Evolutionary conservation across 37 sponge, comb jelly and placozoan species (phyloP), one percentile per base, ranked within the genome.

Genomic region (Eunapius fragilis): DNA sequence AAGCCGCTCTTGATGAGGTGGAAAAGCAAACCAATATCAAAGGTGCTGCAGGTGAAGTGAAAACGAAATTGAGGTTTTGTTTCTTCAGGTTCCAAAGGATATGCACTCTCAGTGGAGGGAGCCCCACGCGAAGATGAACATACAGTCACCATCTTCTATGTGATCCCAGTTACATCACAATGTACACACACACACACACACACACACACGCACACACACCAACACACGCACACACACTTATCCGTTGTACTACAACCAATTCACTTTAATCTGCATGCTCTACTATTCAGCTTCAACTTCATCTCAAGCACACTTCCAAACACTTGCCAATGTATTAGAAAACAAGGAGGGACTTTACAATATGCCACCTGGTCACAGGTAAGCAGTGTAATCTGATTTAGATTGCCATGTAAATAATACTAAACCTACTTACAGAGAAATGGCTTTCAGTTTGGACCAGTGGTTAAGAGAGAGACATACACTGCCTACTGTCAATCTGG

Each of bases 401-500:
- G 33, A 19, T 13, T 81, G 26, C 14, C 3, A 9, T 2, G 25
- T 12, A 38, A 11, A 34, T 37, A 1, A 80, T 69, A 13, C 81
- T 25, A 6, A 12, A 67, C n/a, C n/a, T 80, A 11, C 47, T 37
- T 80, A 17, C 84, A 94, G 95, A 30, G 85, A 88, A 22, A 86
- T 94, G 79, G 26, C 92, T 2, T 74, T 68, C 68, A 25, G n/a
- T 3, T 25, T 94, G 45, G 95, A 91, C 72, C 85, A 88, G 32
- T 94, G 95, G 95, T 84, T 94, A 74, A 81, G 80, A 36, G 95
- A 91, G 45, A 71, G 92, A 17, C 95, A 94, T 36, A 36, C 74
- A 31, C 67, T 94, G 35, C 92, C 95, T 0, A 86, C 78, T 70
- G 71, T 88, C 58, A 88, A 88, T 71, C 70, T 72, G 23, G 89